A percentile compares a stretch with the other conserved stretches of the same genome.
phyloP scores from a whole-genome alignment of 2,113 vertebrate genomes.

The Calidris pygmaea region DNA sequence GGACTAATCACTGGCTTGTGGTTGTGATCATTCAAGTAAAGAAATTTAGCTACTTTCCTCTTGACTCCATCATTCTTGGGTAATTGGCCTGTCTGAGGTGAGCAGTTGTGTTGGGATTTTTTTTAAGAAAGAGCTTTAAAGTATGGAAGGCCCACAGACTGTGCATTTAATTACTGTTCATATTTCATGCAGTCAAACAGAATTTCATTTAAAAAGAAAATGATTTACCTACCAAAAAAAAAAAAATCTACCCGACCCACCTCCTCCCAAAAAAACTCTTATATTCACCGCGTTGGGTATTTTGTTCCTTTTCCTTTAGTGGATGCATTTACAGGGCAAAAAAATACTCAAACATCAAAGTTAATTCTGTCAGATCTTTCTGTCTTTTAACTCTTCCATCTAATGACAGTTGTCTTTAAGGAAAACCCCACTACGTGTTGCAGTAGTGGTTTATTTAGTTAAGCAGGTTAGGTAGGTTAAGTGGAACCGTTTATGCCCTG shows the following conservation, averaged over 20 bases:
- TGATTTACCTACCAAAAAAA: conserved; percentile 75
- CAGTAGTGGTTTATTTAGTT: conserved; percentile 20
- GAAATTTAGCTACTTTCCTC: conserved; percentile 94
- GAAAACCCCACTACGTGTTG: not conserved
- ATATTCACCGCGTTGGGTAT: not conserved
- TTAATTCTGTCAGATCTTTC: conserved; percentile 59
- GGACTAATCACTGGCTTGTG: conserved; percentile 91
- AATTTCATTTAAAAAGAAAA: conserved; percentile 82
- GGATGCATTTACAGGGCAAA: conserved; percentile 37
- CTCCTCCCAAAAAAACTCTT: not conserved
- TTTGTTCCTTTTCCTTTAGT: not conserved
- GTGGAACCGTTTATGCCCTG: conserved; percentile 13
- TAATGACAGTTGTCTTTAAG: not conserved
- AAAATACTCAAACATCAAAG: conserved; percentile 46
- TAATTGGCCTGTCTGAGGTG: conserved; percentile 91
- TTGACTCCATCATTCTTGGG: conserved; percentile 88
- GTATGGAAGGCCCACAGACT: conserved; percentile 84
- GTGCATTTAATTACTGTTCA: conserved; percentile 87
- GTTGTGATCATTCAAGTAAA: conserved; percentile 96
- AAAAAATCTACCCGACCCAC: not conserved
- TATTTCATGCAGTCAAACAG: conserved; percentile 85
- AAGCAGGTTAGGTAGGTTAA: conserved; percentile 53
- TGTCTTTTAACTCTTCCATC: conserved; percentile 65
- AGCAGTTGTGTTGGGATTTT: conserved; percentile 64
- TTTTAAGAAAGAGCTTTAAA: conserved; percentile 81